A percentile compares a stretch with the other conserved stretches of the same genome.
phyloP scores from a whole-genome alignment of 1,140 invertebrate species.

The Nasonia vitripennis region DNA sequence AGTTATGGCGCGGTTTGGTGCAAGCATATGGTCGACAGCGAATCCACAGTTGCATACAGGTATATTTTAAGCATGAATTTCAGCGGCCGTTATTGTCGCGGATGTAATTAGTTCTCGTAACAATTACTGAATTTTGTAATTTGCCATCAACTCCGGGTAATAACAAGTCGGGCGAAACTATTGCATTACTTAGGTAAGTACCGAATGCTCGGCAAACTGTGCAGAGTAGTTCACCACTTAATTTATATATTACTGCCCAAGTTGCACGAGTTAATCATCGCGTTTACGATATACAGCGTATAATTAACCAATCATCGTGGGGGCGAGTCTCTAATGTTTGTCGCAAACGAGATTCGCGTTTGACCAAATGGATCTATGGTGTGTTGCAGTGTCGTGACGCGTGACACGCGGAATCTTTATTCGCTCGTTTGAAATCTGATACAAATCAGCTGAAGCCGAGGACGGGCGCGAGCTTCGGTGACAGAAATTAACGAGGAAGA shows the following conservation, averaged over 20 bases:
- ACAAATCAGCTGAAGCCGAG: not conserved
- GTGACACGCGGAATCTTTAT: not conserved
- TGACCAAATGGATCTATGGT: no score
- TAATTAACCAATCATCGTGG: not conserved
- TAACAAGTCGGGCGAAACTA: not conserved
- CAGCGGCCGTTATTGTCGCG: not conserved
- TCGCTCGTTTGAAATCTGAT: not conserved
- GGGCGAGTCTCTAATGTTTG: not conserved
- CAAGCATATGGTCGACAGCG: not conserved
- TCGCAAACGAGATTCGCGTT: not conserved
- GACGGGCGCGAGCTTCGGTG: slow-evolving; percentile 8
- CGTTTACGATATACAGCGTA: not conserved
- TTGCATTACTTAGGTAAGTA: not conserved
- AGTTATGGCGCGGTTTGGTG: not conserved
- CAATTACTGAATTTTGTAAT: not conserved
- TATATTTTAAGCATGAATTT: not conserved
- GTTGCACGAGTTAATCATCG: not conserved
- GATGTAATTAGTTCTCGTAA: not conserved
- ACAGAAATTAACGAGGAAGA: slow-evolving; percentile 47
- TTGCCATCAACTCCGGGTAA: not conserved
- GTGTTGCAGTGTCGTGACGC: no score
- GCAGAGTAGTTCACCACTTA: not conserved
- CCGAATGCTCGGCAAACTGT: not conserved
- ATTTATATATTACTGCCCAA: not conserved
- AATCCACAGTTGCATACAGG: not conserved